Conservation (phyloP, 2,888 invertebrate species). For the Trissolcus japonicus region DNA sequence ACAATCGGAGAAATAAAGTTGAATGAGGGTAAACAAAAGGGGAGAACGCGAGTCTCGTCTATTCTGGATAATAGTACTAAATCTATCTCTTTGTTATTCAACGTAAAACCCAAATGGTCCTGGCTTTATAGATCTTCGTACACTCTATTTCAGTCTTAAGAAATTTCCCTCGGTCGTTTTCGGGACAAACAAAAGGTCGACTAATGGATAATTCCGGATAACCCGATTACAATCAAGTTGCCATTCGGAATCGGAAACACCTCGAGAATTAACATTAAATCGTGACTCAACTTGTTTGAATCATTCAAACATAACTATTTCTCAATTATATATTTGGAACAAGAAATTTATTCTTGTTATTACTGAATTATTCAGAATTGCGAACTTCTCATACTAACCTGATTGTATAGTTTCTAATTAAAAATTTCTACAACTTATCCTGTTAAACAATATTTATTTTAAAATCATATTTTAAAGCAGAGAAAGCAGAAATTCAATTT, state of each 20-base stretch:
- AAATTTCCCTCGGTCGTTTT: conserved; percentile 45
- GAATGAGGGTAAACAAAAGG: conserved; percentile 33
- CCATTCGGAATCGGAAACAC: conserved; percentile 42
- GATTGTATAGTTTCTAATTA: too few relatives aligned
- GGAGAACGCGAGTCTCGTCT: conserved; percentile 32
- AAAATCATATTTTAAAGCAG: not conserved
- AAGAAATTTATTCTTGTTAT: too few relatives aligned
- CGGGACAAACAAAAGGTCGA: conserved; percentile 55
- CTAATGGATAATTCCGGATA: conserved; percentile 52
- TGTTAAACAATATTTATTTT: not conserved
- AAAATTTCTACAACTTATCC: too few relatives aligned
- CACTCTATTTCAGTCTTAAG: conserved; percentile 44
- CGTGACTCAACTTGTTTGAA: conserved; percentile 19
- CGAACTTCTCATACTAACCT: too few relatives aligned
- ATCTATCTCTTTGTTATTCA: conserved; percentile 53
- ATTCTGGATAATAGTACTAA: conserved; percentile 44
- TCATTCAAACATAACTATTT: conserved; percentile 6
- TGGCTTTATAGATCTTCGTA: conserved; percentile 41
- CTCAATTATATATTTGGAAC: too few relatives aligned
- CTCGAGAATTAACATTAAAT: conserved; percentile 27
- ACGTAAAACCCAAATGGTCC: conserved; percentile 42
- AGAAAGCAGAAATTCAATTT: too few relatives aligned
- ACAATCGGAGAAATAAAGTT: conserved; percentile 37
- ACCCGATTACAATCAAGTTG: conserved; percentile 51
- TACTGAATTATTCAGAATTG: too few relatives aligned